Evolutionary conservation across 2,888 invertebrate genomes (phyloP), one percentile per base, ranked within the genome.

Genomic region (Endomychus coccineus): DNA sequence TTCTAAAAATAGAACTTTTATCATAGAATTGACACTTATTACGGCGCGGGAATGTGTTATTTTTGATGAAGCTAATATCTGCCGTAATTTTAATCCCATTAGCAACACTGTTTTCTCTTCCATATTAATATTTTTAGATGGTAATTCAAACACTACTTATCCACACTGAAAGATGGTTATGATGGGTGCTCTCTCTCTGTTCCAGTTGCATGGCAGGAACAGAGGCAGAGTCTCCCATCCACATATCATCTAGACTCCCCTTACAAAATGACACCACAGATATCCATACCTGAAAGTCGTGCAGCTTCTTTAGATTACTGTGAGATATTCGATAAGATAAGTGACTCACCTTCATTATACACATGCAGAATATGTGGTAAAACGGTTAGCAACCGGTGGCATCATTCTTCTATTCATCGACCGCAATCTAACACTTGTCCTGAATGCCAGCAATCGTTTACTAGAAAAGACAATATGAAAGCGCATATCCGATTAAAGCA

Each of bases 401-500:
- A 80, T 56, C 78, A 78, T 56, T 67, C 77, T 63, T 74, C 77
- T 59, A 76, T 75, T 19, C 79, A 78, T 58, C 72, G 72, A 47
- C 77, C 77, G 10, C 75, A 75, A 52, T 71, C 73, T 51, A 75
- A 75, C 57, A 71, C 71, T 53, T 78, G 78, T 50, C 77, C 78
- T 2, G 62, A 75, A 51, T 78, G 77, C 59, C 71, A 73, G 27
- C 74, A 75, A 46, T 70, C 73, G 36, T 71, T 79, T 53, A 78
- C 78, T 27, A 68, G 79, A 42, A 78, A 75, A 45, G 79, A 80
- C 59, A 78, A 79, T 60, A 71, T 78, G 55, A 79, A 78, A 64
- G 70, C 74, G 39, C 80, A 78, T 60, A 73, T 80, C 46, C 72
- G 73, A 51, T 71, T 73, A 64, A 78, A 79, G 61, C 78, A 79